A percentile compares a stretch with the other conserved stretches of the same genome.
Evolutionary conservation across 2,113 vertebrate species (phyloP).

Genomic region (Megaptera novaeangliae): DNA sequence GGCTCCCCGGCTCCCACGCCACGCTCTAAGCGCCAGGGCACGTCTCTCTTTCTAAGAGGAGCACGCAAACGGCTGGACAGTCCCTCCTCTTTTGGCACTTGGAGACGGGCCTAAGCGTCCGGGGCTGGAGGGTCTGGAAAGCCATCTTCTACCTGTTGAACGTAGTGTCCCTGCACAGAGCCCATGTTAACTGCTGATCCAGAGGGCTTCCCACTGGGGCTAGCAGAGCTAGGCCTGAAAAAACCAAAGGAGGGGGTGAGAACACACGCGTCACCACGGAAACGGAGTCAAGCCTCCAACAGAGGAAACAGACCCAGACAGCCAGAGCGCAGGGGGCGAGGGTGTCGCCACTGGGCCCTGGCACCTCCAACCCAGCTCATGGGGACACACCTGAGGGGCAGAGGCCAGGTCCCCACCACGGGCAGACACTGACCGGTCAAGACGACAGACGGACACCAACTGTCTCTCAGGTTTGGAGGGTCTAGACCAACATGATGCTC

Average conservation of each 20-base stretch:
- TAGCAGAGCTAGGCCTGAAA: slow-evolving; percentile 95
- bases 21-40: not conserved
- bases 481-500: not conserved
- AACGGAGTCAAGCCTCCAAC: slow-evolving; percentile 68
- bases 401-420: not conserved
- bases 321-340: not conserved
- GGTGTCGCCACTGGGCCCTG: not conserved
- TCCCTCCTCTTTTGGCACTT: slow-evolving; percentile 54
- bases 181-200: slow-evolving; percentile 88
- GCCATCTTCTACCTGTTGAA: slow-evolving; percentile 90
- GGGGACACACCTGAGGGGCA: fast-evolving
- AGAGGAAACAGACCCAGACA: not conserved
- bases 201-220: slow-evolving; percentile 94
- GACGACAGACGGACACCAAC: not conserved
- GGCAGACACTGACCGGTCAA: not conserved
- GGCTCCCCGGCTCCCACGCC: not conserved
- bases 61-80: not conserved
- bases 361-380: not conserved
- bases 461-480: not conserved
- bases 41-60: not conserved
- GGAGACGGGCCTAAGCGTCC: slow-evolving; percentile 58
- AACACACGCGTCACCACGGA: slow-evolving; percentile 77
- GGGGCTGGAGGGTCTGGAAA: slow-evolving; percentile 64
- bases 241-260: slow-evolving; percentile 85
- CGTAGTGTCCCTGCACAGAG: slow-evolving; percentile 92